phyloP scores from a whole-genome alignment of 1,140 invertebrate genomes.

The Caenorhabditis elegans region WBcel235 BX284602.5:5875001-5875500 shows the following conservation, averaged over 20 bases:
- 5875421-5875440: neutral
- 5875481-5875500: neutral
- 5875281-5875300: conserved; percentile 17
- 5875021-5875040: neutral
- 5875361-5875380: neutral
- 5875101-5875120: neutral
- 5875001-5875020: neutral
- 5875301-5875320: neutral
- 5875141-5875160: conserved; percentile 11
- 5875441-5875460: conserved; percentile 2
- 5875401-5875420: neutral
- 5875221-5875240: neutral
- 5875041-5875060: conserved; percentile 3
- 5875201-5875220: neutral
- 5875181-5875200: neutral
- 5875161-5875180: neutral
- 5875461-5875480: neutral
- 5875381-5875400: neutral
- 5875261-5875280: conserved; percentile 23
- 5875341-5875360: neutral
- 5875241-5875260: conserved; percentile 11
- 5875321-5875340: neutral
- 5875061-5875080: neutral
- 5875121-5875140: neutral
- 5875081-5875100: conserved; percentile 14